A percentile compares a stretch with the other conserved stretches of the same genome.
Conservation (phyloP, 2,797 vertebrate genomes). For the Cheirogaleus major region DNA sequence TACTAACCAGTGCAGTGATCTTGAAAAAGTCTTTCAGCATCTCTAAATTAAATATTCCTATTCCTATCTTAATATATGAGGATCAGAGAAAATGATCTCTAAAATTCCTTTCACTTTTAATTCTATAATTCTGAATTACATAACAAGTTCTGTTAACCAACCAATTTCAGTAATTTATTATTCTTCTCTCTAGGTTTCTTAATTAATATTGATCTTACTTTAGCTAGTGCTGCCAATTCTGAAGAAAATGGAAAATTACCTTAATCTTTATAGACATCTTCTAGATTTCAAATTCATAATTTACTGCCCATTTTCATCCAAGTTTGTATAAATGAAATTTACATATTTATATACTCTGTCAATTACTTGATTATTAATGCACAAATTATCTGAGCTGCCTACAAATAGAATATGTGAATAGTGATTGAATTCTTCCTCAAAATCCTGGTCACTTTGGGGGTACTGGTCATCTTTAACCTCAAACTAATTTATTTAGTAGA, state of each 20-base stretch:
- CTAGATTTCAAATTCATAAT: slow-evolving; percentile 64
- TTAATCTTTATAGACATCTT: slow-evolving; percentile 68
- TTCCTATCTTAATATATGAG: background rate
- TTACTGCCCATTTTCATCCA: slow-evolving; percentile 47
- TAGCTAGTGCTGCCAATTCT: slow-evolving; percentile 57
- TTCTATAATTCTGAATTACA: slow-evolving; percentile 22
- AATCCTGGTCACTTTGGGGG: background rate
- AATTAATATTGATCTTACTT: slow-evolving; percentile 75
- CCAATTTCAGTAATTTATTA: slow-evolving; percentile 62
- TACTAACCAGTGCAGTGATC: background rate
- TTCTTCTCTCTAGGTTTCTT: slow-evolving; percentile 53
- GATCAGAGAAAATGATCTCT: background rate
- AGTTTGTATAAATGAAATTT: slow-evolving; percentile 37
- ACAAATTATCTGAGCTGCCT: background rate
- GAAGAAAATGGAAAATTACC: slow-evolving; percentile 68
- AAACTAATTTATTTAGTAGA: background rate
- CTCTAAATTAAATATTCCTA: slow-evolving; percentile 12
- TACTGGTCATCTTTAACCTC: background rate
- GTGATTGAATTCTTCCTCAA: background rate
- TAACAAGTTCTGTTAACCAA: slow-evolving; percentile 29
- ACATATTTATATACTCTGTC: background rate
- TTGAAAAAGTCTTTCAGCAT: background rate
- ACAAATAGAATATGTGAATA: background rate
- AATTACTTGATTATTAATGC: slow-evolving; percentile 3
- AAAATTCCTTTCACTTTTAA: background rate